These are phyloP conservation scores for Apocrypta bakeri DNA, from an alignment of 1,140 invertebrate species.

Conservation along the genomic window DNA sequence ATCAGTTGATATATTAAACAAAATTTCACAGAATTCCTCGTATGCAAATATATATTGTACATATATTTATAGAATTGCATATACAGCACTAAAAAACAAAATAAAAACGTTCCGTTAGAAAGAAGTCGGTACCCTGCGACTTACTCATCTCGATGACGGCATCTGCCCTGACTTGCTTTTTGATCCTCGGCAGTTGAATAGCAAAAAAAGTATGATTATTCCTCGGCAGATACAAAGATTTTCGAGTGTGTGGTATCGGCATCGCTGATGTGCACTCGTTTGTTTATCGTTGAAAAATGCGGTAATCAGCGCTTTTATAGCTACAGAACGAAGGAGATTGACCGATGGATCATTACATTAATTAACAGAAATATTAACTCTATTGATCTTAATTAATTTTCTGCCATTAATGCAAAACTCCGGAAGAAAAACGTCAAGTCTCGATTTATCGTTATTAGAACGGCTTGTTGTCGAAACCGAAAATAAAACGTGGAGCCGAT, in stretches of 20 bases:
- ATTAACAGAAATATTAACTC: too few species aligned
- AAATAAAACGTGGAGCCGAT: neutral
- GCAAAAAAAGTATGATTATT: neutral
- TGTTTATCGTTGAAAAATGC: too few species aligned
- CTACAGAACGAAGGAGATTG: too few species aligned
- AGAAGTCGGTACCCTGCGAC: neutral
- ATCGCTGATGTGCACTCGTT: too few species aligned
- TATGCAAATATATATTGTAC: neutral
- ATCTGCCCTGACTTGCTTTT: neutral
- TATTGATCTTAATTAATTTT: too few species aligned
- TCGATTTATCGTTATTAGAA: constrained; percentile 6
- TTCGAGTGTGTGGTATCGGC: too few species aligned
- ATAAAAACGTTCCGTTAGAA: neutral
- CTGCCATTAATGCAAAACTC: too few species aligned
- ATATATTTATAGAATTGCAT: neutral
- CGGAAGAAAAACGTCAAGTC: too few species aligned
- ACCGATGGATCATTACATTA: too few species aligned
- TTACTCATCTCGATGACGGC: neutral
- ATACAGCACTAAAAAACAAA: constrained; percentile 32
- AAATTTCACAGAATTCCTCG: neutral
- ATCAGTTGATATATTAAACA: too few species aligned
- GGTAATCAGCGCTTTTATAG: too few species aligned
- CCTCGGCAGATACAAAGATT: neutral
- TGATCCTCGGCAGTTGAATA: neutral
- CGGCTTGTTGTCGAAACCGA: neutral